These are phyloP conservation scores for Mythimna loreyi DNA, from an alignment of 2,888 invertebrate species.

Conservation along the genomic window DNA sequence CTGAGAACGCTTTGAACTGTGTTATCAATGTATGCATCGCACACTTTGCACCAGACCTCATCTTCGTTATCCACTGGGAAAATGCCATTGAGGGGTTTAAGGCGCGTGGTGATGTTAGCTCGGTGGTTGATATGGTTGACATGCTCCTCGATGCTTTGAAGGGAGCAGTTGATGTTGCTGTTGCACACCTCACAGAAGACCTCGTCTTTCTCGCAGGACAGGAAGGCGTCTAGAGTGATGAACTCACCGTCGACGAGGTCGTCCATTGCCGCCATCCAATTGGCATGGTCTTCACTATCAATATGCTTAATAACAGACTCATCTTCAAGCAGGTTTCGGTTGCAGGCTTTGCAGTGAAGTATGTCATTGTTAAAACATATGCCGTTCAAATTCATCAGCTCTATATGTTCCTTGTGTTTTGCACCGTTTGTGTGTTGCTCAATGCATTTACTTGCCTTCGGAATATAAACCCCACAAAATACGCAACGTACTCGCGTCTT, in stretches of 20 bases:
- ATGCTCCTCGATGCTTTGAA: conserved; percentile 75
- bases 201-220: conserved; percentile 75
- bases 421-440: conserved; percentile 81
- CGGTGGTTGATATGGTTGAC: conserved; percentile 77
- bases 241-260: conserved; percentile 80
- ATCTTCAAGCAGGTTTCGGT: conserved; percentile 69
- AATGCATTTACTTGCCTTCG: conserved; percentile 81
- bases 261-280: conserved; percentile 78
- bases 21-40: conserved; percentile 75
- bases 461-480: conserved; percentile 81
- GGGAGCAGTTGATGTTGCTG: conserved; percentile 68
- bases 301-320: conserved; percentile 77
- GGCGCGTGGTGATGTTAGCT: conserved; percentile 72
- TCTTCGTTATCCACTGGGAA: conserved; percentile 73
- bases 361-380: conserved; percentile 71
- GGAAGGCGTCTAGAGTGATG: conserved; percentile 74
- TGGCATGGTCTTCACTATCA: conserved; percentile 75
- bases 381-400: conserved; percentile 78
- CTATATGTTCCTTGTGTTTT: conserved; percentile 80
- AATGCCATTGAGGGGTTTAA: conserved; percentile 78
- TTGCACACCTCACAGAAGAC: conserved; percentile 78
- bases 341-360: conserved; percentile 79
- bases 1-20: conserved; percentile 69
- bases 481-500: conserved; percentile 81
- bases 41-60: conserved; percentile 80